phyloP scores from a whole-genome alignment of 2,113 vertebrate genomes.

The Climacteris rufus region DNA sequence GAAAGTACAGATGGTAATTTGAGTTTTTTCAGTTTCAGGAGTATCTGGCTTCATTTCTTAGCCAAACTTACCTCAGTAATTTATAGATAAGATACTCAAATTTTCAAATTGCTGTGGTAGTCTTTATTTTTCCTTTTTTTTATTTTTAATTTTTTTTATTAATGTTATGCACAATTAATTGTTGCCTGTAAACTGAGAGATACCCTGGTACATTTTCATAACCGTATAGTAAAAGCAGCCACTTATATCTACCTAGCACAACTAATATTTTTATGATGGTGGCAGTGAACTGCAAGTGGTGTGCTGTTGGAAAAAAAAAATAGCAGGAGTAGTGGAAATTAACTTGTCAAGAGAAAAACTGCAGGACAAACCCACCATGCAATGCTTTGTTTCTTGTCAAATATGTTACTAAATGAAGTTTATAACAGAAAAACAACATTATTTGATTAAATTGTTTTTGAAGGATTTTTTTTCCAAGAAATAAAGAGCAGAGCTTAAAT shows the following conservation, averaged over 20 bases:
- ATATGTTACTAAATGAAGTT: background rate
- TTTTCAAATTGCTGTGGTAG: background rate
- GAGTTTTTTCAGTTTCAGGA: background rate
- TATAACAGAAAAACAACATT: background rate
- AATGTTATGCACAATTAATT: background rate
- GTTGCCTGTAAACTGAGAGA: background rate
- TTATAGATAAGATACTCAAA: background rate
- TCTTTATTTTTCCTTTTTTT: background rate
- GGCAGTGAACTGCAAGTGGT: background rate
- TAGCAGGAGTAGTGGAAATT: background rate
- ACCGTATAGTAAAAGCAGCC: fast-evolving
- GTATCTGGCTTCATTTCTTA: background rate
- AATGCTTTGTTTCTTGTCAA: background rate
- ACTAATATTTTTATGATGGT: background rate
- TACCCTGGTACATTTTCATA: background rate
- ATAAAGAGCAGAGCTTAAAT: background rate
- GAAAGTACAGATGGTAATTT: background rate
- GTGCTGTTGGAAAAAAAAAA: background rate
- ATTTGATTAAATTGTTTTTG: background rate
- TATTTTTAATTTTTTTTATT: background rate
- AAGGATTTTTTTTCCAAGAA: background rate
- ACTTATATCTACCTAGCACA: background rate
- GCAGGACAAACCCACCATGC: background rate
- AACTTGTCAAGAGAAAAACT: background rate
- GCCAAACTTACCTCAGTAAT: background rate